A percentile compares a stretch with the other conserved stretches of the same genome.
Evolutionary conservation across 2,797 vertebrate species (phyloP).

Genomic region (Typhlichthys subterraneus): DNA sequence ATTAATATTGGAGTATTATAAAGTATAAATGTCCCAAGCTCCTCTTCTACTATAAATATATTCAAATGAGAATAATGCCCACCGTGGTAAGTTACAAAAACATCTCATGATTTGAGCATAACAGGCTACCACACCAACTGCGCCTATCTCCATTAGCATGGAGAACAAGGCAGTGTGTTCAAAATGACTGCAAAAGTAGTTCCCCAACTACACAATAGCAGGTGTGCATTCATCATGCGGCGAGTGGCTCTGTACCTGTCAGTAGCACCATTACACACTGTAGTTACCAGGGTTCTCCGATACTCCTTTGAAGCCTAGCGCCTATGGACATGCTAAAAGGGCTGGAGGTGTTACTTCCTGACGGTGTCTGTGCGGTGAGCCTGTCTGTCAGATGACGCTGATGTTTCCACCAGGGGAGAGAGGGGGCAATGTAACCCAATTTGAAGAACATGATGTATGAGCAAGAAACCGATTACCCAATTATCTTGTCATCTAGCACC

Average conservation of each 20-base stretch:
- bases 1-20: no score
- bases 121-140: no score
- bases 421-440: constrained; percentile 66
- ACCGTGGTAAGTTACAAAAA: no score
- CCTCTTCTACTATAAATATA: no score
- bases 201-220: constrained; percentile 12
- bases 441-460: constrained; percentile 75
- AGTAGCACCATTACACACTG: constrained; percentile 39
- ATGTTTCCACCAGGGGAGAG: constrained; percentile 66
- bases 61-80: no score
- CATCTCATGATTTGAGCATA: no score
- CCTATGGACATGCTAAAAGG: constrained; percentile 48
- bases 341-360: constrained; percentile 63
- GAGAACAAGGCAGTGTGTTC: no score
- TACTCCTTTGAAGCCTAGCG: constrained; percentile 40
- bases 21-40: no score
- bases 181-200: no score
- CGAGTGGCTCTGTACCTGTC: constrained; percentile 29
- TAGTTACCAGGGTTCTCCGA: constrained; percentile 52
- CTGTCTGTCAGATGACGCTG: constrained; percentile 64
- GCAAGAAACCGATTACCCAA: constrained; percentile 80
- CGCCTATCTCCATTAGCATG: no score
- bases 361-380: constrained; percentile 4
- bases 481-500: constrained; percentile 79
- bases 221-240: constrained; percentile 35